Conservation (phyloP, 2,888 invertebrate species). For the Drosophila mayaguana region DNA sequence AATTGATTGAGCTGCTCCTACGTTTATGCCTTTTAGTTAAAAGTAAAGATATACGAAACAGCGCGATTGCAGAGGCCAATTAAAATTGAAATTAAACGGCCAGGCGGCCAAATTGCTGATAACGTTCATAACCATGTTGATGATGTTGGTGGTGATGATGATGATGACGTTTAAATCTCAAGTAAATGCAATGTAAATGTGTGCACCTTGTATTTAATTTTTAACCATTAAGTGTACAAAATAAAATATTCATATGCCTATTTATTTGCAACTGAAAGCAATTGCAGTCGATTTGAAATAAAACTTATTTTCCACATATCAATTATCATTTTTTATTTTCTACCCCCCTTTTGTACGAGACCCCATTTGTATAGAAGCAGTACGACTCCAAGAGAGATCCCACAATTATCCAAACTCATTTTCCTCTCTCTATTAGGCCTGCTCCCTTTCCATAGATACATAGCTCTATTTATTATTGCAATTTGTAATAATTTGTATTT, state of each 20-base stretch:
- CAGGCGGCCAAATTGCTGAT: conserved; percentile 22
- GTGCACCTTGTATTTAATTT: conserved; percentile 75
- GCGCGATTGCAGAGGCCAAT: conserved; percentile 67
- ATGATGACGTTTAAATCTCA: conserved; percentile 50
- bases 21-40: conserved; percentile 70
- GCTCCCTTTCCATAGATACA: conserved; percentile 3
- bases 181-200: conserved; percentile 75
- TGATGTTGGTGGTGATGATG: conserved; percentile 12
- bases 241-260: conserved; percentile 64
- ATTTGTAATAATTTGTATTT: conserved; percentile 50
- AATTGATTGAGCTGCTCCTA: conserved; percentile 43
- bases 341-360: conserved; percentile 4
- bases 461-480: conserved; percentile 24
- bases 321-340: conserved; percentile 18
- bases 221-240: conserved; percentile 63
- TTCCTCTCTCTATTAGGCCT: background rate
- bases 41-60: conserved; percentile 74
- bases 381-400: conserved; percentile 8
- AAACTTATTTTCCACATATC: conserved; percentile 48
- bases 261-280: conserved; percentile 53
- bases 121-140: conserved; percentile 11
- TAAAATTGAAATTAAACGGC: conserved; percentile 56
- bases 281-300: conserved; percentile 43
- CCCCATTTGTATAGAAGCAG: conserved; percentile 8
- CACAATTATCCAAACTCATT: background rate